A percentile compares a stretch with the other conserved stretches of the same genome.
These are phyloP conservation scores for Brassicogethes aeneus DNA, from an alignment of 2,888 invertebrate genomes.

Conservation along the genomic window DNA sequence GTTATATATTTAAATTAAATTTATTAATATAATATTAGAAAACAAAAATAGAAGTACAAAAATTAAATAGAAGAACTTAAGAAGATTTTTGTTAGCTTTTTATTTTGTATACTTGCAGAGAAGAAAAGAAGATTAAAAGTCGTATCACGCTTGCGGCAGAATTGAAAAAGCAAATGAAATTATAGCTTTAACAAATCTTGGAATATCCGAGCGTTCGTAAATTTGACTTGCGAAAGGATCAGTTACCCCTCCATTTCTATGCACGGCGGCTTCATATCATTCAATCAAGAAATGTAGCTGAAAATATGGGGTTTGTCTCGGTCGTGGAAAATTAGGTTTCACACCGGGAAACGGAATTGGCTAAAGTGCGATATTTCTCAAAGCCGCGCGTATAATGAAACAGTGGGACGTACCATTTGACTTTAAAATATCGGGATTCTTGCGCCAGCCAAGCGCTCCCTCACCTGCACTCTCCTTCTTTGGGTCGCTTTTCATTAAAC, in stretches of 20 bases:
- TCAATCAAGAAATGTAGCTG: conserved; percentile 39
- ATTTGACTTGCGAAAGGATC: not conserved
- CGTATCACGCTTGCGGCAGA: not conserved
- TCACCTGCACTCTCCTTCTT: conserved; percentile 17
- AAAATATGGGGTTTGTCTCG: conserved; percentile 38
- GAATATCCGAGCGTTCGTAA: not conserved
- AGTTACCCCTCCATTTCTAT: conserved; percentile 6
- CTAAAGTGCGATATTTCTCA: conserved; percentile 36
- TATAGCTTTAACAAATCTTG: not conserved
- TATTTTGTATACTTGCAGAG: no score
- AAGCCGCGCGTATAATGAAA: conserved; percentile 37
- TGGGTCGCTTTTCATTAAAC: conserved; percentile 18
- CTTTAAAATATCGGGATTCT: conserved; percentile 36
- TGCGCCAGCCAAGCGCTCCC: conserved; percentile 25
- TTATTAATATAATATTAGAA: no score
- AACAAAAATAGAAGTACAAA: no score
- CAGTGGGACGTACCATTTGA: conserved; percentile 34
- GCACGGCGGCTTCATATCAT: conserved; percentile 20
- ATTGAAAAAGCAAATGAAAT: not conserved
- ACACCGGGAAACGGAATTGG: conserved; percentile 33
- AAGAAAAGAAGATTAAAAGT: not conserved
- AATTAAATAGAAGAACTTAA: no score
- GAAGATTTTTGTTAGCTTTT: no score
- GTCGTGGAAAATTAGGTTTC: conserved; percentile 37
- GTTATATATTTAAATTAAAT: no score